Evolutionary conservation across 1,140 invertebrate species (phyloP), one percentile per base, ranked within the genome.

Genomic region (Bombus fervidus): DNA sequence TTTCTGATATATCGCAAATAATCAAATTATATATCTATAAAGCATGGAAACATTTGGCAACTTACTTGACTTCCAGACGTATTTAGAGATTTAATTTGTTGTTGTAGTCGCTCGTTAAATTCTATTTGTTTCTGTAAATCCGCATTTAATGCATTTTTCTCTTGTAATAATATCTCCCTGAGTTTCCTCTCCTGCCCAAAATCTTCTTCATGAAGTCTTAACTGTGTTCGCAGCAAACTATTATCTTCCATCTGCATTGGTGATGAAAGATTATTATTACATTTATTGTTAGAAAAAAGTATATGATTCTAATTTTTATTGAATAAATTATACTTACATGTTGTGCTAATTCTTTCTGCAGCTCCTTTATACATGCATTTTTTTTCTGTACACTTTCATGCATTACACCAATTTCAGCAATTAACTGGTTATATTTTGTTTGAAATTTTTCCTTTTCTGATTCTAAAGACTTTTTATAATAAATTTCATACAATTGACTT

Each of bases 401-500:
- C 22, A 90, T n/a, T 0, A 8, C 37, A 62, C 62, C 18, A 59
- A 41, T 18, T 39, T 89, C 73, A 15, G 5, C 3, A 34, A 57
- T 4, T n/a, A 89, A 6, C 9, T 74, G 9, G 25, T 68, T 22
- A 37, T 5, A 77, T 28, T 62, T 72, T 37, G 15, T 41, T 39
- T 83, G 59, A 0, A 83, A 89, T 66, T 66, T 53, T 9, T 78
- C 47, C 22, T 89, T 88, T n/a, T 88, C 77, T 15, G 66, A 3
- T 28, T 86, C 71, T 22, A 91, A 57, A 79, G 15, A 43, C 74
- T 31, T 68, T 75, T 85, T 39, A 5, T 53, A 85, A 69, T 93
- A 83, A 64, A 39, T 84, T 80, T 93, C 91, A 43, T 92, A 93
- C 31, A 93, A 73, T 22, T 88, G 69, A 83, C 91, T 91, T 64